Base-by-base conservation (phyloP, 1,140 invertebrate genomes). In the Chelonus insularis region DNA sequence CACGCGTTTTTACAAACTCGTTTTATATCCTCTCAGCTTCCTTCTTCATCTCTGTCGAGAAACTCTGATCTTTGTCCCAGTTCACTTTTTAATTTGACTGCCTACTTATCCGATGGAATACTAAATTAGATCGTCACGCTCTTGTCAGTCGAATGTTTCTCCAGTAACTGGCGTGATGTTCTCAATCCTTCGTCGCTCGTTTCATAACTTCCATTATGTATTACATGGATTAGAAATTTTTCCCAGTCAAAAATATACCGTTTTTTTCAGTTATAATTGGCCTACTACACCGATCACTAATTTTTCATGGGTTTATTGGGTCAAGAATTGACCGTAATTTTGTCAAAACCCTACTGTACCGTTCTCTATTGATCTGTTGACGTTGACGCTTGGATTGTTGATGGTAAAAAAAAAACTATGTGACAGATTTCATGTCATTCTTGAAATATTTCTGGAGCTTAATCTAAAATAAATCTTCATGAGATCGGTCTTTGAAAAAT, bases 1-100 rank as follows among this genome's bases (percentile, higher is more conserved):
- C 68, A 66, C 71, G 69, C 67, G 70, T 72, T 67, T 73, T 71
- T 70, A 65, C 66, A 62, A 57, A 47, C 65, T 67, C 47, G 23
- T 36, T 43, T 57, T 55, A 59, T 63, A 57, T 54, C 66, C 62
- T 57, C 25, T 20, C 37, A 47, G 57, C 62, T 69, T 69, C 64
- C 67, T 70, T 69, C 62, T 37, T 57, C 55, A 54, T 55, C n/a
- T 8, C 23, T 25, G 16, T n/a, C n/a, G n/a, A n/a, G n/a, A n/a
- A n/a, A n/a, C n/a, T n/a, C 20, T n/a, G 4, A 59, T 63, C 61
- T 57, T 58, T 37, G 1, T 41, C 29, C 37, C 47, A 9, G 16
- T 36, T 39, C 32, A 23, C 12, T 47, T 32, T 57, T 54, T 50
- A 51, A 41, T 18, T 25, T 34, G 29, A 12, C 50, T 54, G 32